Evolutionary conservation across 1,140 invertebrate genomes (phyloP), one percentile per base, ranked within the genome.

Genomic region (Phthorimaea operculella): DNA sequence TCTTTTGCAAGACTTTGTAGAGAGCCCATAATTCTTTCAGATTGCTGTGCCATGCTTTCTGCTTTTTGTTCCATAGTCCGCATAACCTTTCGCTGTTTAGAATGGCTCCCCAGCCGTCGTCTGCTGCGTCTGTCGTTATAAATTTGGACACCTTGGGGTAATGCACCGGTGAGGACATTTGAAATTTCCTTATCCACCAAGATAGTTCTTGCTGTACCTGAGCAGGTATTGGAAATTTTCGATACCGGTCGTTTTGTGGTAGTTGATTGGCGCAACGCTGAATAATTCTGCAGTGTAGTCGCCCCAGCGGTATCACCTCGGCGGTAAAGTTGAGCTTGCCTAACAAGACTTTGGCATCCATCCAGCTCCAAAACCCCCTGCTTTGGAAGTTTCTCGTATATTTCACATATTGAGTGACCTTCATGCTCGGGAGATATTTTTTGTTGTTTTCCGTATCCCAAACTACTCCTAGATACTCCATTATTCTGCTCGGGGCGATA

Each of bases 251-350:
- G 34, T 36, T 36, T 36, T 36, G 7, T 36, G 34, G 34, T 36
- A 36, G 12, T 36, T 12, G 34, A 36, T 36, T 36, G 34, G 34
- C 12, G 12, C 7, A 8, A 12, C 7, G 7, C 34, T 36, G 34
- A 8, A 36, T 36, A 8, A 36, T 8, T 12, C 61, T 49, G 34
- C 51, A 28, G 15, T 63, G 54, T 15, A 74, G 54, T 36, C 69
- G 66, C 84, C 88, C 53, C 83, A 86, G 53, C 79, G 69, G 72
- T 83, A 88, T 58, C 71, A 88, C 63, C 86, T 86, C 60, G 86
- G 87, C 64, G 74, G 86, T 85, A 62, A 85, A 86, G 4, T 87
- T 85, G 10, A 75, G 33, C 0, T 55, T 48, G 6, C 64, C 64
- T 45, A 64, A 33, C 17, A 76, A 14, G 14, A 14, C 58, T 65